Evolutionary conservation across 1,140 invertebrate species (phyloP), one percentile per base, ranked within the genome.

Genomic region (Bombus confusus): DNA sequence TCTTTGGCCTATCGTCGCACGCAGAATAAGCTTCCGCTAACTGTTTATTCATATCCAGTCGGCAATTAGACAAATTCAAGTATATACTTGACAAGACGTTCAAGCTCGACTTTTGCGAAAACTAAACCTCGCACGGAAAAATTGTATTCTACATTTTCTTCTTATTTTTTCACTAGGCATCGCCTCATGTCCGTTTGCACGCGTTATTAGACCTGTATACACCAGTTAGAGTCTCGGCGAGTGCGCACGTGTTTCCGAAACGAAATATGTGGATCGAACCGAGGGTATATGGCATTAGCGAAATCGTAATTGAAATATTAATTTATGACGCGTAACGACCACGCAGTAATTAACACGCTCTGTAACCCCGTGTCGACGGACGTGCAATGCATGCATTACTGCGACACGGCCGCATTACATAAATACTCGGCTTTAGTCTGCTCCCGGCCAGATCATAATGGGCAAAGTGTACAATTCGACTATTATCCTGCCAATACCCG

Each of bases 241-340:
- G 22, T 12, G 18, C 10, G 34, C 72, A 28, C n/a, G 31, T 10
- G 41, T 39, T 12, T 47, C 59, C 15, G 52, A 57, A 81, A 43
- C 74, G 85, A 59, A 87, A 89, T 81, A 87, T 73, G 76, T 57
- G 88, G 75, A 73, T 85, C 83, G 69, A 69, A 86, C 78, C 86
- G 74, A 87, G 85, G 87, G 87, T 91, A 82, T 85, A 90, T 85
- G 88, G 91, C 92, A 93, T 93, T 93, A 92, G 87, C 88, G 88
- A 92, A 92, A 90, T 93, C 88, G 87, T 93, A 94, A 94, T 94
- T 93, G 93, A 93, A 94, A 93, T 93, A 93, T 94, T 94, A 94
- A 94, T 93, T 93, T 93, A 93, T 93, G 92, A 91, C 85, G 91
- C 92, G 86, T 93, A 93, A 93, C 92, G 93, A 86, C 79, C 91